Conservation (phyloP, 2,113 vertebrate genomes). For the Crotalus viridis region DNA sequence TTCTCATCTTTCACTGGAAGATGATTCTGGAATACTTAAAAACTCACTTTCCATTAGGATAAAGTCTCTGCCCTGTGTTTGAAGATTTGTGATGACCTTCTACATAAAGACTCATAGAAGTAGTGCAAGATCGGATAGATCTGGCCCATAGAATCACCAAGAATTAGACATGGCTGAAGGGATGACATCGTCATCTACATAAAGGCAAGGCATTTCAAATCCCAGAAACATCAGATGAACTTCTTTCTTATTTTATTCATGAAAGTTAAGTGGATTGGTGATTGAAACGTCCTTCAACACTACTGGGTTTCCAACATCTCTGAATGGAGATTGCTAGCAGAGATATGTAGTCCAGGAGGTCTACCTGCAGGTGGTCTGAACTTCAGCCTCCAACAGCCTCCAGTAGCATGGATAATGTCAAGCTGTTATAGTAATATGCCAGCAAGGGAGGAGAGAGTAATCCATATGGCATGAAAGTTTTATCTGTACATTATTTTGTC, state of each 20-base stretch:
- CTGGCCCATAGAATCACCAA: not conserved
- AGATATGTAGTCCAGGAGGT: not conserved
- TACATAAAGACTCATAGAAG: not conserved
- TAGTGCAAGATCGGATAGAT: not conserved
- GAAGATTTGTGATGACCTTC: not conserved
- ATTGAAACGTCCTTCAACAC: not conserved
- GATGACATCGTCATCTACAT: not conserved
- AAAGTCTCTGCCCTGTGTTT: not conserved
- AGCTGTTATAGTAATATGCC: not conserved
- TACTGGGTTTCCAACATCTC: not conserved
- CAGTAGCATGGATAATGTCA: not conserved
- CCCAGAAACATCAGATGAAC: not conserved
- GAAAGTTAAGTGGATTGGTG: not conserved
- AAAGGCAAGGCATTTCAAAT: not conserved
- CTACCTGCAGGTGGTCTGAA: not conserved
- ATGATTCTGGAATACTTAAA: not conserved
- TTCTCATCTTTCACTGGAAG: not conserved
- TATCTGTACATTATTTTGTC: not conserved
- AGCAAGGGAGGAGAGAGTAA: not conserved
- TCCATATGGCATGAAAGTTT: not conserved
- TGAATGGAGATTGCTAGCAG: not conserved
- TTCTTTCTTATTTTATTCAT: not conserved
- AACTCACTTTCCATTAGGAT: not conserved
- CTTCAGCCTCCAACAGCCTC: not conserved
- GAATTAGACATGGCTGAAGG: not conserved